Evolutionary conservation across 53 echinoderm and acorn worm species (phyloP), one percentile per base, ranked within the genome.

Genomic region (Echinometra lucunter): DNA sequence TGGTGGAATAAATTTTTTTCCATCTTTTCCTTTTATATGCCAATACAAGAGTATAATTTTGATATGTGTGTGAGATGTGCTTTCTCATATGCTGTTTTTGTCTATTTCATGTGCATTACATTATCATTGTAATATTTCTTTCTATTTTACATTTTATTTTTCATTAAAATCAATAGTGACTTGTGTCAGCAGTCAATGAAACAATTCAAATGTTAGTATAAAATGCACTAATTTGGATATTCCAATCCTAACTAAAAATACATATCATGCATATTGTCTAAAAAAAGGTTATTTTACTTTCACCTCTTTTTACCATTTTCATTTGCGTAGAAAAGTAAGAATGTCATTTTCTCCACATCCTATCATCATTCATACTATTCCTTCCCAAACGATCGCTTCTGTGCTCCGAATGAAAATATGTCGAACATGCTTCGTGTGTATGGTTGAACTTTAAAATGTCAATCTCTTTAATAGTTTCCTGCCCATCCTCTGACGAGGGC

Each of bases 391-490:
- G 3, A 78, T 85, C 85, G 7, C 49, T 85, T n/a, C 37, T 49
- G 49, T 85, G 11, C 49, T 12, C 49, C 47, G 49, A 82, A 45
- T n/a, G 4, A 37, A 89, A 60, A 89, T 15, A 89, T 89, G 89
- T 89, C 89, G 23, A 89, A 89, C 89, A 89, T 38, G 37, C 58
- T 34, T 37, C 63, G 12, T 60, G 12, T 60, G 53, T 45, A 58
- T 18, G 89, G 63, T 10, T 32, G 57, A 37, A 89, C 60, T 89
- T 63, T 63, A 89, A 63, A 89, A 89, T 89, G 89, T 37, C 89
- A 89, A 89, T 89, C 60, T 89, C 58, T 89, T 89, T 89, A 49
- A 89, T 89, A 89, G 89, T 89, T 89, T 58, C 57, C 89, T 89
- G 58, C 38, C 63, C 35, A 18, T 40, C 37, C 37, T 34, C 28